phyloP scores from a whole-genome alignment of 2,797 vertebrate genomes.

The Myotis myotis region DNA sequence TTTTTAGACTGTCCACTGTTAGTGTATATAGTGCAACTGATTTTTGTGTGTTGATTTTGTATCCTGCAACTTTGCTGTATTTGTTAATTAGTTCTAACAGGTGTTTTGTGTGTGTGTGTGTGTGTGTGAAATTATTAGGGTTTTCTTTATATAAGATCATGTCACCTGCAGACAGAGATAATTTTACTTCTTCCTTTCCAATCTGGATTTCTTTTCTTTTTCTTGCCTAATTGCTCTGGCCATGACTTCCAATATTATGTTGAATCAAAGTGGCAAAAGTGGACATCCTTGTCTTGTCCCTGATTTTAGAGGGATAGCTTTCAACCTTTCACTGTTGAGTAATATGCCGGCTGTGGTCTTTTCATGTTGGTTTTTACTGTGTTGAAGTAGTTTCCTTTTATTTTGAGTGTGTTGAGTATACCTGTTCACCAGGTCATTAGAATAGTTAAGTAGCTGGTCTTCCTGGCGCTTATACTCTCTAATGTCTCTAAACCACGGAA shows the following conservation, averaged over 20 bases:
- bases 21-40: background rate
- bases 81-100: background rate
- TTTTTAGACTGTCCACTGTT: background rate
- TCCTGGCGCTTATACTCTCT: background rate
- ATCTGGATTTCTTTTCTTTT: background rate
- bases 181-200: constrained; percentile 18
- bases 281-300: background rate
- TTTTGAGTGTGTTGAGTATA: background rate
- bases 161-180: background rate
- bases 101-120: background rate
- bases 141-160: constrained; percentile 1
- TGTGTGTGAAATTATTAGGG: background rate
- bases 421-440: background rate
- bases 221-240: background rate
- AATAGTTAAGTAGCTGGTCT: background rate
- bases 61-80: background rate
- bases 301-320: background rate
- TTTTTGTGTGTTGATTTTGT: background rate
- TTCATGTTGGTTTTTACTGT: background rate
- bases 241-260: background rate
- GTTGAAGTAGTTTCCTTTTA: background rate
- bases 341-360: background rate
- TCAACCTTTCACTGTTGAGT: background rate
- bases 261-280: background rate
- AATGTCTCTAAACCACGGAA: background rate